Evolutionary conservation across 2,797 vertebrate species (phyloP).

Genomic region (Onychomys torridus): DNA sequence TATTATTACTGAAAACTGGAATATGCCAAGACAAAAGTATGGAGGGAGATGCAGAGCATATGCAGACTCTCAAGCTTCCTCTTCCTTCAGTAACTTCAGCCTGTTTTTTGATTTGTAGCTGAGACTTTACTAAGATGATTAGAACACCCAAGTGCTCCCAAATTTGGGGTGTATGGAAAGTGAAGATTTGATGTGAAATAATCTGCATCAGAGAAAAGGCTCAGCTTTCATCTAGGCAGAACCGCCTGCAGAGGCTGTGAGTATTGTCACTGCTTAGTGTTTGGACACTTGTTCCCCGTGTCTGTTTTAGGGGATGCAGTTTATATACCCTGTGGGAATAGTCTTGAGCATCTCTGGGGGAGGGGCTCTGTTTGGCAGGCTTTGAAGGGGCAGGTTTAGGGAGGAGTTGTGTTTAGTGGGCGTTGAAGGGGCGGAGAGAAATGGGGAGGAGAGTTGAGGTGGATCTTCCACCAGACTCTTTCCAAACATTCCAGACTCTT

Average conservation of each 20-base stretch:
- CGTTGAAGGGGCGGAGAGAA: too few species aligned
- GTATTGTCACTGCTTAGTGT: background rate
- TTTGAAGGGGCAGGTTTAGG: too few species aligned
- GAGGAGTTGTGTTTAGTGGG: too few species aligned
- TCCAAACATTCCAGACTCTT: too few species aligned
- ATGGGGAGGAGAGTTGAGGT: too few species aligned
- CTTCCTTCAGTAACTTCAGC: background rate
- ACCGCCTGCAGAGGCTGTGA: background rate
- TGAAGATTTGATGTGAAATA: background rate
- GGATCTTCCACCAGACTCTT: too few species aligned
- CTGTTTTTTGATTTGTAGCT: background rate
- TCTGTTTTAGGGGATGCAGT: too few species aligned
- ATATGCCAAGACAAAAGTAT: background rate
- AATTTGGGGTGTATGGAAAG: background rate
- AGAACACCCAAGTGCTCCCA: background rate
- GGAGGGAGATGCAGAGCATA: background rate
- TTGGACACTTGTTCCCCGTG: too few species aligned
- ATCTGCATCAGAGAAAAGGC: background rate
- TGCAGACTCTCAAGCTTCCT: background rate
- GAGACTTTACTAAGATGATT: background rate
- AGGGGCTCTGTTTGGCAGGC: too few species aligned
- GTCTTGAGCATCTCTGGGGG: too few species aligned
- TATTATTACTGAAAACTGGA: background rate
- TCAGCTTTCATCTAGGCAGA: background rate
- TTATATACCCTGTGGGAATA: too few species aligned